These are phyloP conservation scores for Scaptodrosophila latifasciaeformis DNA, from an alignment of 2,888 invertebrate genomes.

Conservation along the genomic window DNA sequence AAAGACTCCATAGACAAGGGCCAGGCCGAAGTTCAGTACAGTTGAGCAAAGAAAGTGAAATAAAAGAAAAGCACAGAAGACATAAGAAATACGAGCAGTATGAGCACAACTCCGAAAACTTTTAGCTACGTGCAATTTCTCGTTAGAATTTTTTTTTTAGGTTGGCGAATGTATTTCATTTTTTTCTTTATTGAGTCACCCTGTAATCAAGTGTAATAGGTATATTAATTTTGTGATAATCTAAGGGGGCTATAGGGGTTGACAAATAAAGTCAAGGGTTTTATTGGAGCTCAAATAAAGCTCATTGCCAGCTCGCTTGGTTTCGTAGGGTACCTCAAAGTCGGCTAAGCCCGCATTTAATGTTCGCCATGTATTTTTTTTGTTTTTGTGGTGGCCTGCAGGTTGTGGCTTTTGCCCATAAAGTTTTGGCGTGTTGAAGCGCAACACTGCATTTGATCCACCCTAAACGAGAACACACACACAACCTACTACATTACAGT, in stretches of 20 bases:
- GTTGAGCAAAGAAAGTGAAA: conserved; percentile 16
- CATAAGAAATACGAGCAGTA: conserved; percentile 33
- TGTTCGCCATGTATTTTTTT: neutral
- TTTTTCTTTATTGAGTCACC: no score
- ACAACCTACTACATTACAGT: no score
- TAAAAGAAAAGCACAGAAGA: conserved; percentile 20
- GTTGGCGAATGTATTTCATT: no score
- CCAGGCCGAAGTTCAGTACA: no score
- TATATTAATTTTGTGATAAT: no score
- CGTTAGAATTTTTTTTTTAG: conserved; percentile 9
- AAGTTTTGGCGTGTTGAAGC: conserved; percentile 55
- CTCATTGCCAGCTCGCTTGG: neutral
- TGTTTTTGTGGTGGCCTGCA: conserved; percentile 30
- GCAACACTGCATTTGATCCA: no score
- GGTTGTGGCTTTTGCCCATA: conserved; percentile 59
- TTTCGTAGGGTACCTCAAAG: no score
- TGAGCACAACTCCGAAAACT: conserved; percentile 45
- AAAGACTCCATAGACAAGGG: conserved; percentile 31
- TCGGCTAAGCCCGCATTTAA: no score
- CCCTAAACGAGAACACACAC: no score
- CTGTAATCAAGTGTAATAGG: no score
- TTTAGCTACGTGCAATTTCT: conserved; percentile 60
- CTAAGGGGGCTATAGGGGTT: neutral
- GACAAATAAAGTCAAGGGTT: conserved; percentile 11
- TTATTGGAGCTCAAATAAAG: no score